phyloP scores from a whole-genome alignment of 2,113 vertebrate genomes.

The Gallinago media region DNA sequence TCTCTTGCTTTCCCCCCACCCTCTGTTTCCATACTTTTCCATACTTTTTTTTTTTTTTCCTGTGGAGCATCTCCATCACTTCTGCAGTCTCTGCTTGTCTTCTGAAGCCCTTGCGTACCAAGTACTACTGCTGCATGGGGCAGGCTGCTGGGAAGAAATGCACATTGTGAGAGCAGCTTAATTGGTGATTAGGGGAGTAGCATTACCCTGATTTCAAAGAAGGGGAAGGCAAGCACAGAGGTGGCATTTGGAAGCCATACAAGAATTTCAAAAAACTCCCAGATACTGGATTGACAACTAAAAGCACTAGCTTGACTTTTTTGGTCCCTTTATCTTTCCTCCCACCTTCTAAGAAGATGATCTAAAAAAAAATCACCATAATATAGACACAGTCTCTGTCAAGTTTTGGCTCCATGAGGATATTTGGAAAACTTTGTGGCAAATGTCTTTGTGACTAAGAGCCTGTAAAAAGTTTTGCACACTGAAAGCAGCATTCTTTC shows the following conservation, averaged over 20 bases:
- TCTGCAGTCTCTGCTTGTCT: background rate
- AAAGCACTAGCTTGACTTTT: background rate
- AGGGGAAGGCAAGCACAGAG: background rate
- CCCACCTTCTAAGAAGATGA: background rate
- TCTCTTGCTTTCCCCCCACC: fast-evolving
- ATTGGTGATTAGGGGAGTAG: background rate
- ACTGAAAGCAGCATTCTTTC: background rate
- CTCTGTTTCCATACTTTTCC: background rate
- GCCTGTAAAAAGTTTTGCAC: background rate
- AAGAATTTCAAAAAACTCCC: background rate
- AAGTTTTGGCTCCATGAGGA: background rate
- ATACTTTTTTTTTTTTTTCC: background rate
- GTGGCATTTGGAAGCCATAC: background rate
- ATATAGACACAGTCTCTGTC: background rate
- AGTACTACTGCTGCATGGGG: background rate
- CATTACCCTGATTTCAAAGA: background rate
- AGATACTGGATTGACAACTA: background rate
- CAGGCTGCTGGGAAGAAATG: background rate
- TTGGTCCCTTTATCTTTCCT: background rate
- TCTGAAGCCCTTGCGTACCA: fast-evolving
- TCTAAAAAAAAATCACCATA: background rate
- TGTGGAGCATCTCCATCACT: background rate
- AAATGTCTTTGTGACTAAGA: background rate
- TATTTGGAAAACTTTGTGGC: background rate
- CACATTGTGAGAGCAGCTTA: background rate